Percentiles rank a stretch among this genome's conserved stretches.
Evolutionary conservation across 2,888 invertebrate genomes (phyloP).

Genomic region (Phyllotreta striolata): DNA sequence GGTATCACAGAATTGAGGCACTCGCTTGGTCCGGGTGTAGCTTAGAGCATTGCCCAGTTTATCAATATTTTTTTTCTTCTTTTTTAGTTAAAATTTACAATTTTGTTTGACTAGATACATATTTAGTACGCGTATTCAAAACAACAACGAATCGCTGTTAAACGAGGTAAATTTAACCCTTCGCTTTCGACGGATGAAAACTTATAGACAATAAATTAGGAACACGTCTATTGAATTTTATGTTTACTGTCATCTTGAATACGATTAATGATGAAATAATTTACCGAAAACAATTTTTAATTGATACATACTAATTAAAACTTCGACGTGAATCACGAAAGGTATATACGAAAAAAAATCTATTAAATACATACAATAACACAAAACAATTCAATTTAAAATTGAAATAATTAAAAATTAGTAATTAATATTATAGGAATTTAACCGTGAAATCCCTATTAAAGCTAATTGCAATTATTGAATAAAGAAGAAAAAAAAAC

Average conservation of each 20-base stretch:
- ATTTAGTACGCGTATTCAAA: slow-evolving; percentile 37
- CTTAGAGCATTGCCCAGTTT: slow-evolving; percentile 52
- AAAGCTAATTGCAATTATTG: too few relatives aligned
- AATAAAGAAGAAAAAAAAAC: too few relatives aligned
- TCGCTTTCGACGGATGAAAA: too few relatives aligned
- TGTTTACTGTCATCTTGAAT: slow-evolving; percentile 11
- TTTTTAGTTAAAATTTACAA: slow-evolving; percentile 41
- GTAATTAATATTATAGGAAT: too few relatives aligned
- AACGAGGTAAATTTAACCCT: not conserved
- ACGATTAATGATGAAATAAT: slow-evolving; percentile 3
- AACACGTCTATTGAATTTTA: not conserved
- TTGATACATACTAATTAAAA: too few relatives aligned
- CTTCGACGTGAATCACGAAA: too few relatives aligned
- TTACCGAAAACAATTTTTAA: not conserved
- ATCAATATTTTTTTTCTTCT: slow-evolving; percentile 43
- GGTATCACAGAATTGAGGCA: slow-evolving; percentile 62
- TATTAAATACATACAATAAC: too few relatives aligned
- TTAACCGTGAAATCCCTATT: too few relatives aligned
- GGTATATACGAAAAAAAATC: too few relatives aligned
- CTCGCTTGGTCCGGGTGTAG: slow-evolving; percentile 59
- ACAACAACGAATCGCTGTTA: slow-evolving; percentile 22
- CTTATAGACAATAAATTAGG: not conserved
- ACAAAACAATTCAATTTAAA: too few relatives aligned
- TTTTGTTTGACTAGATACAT: slow-evolving; percentile 57
- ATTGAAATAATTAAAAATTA: too few relatives aligned